A percentile compares a stretch with the other conserved stretches of the same genome.
phyloP scores from a whole-genome alignment of 2,113 vertebrate genomes.

The Erpornis zantholeuca region DNA sequence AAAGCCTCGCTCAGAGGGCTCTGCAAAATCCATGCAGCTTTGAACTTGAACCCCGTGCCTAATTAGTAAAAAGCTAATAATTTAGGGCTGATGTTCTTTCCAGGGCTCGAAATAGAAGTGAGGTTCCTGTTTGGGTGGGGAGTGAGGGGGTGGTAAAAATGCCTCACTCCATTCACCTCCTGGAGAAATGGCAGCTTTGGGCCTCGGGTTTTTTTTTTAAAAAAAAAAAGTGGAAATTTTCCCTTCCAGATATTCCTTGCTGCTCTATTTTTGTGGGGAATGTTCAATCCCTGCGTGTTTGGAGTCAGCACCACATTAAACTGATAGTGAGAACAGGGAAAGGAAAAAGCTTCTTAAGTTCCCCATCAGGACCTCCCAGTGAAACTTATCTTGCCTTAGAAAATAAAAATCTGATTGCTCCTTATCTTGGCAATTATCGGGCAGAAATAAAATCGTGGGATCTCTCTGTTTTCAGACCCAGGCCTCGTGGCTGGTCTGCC shows the following conservation, averaged over 20 bases:
- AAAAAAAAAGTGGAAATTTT: neutral
- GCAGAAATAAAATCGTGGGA: neutral
- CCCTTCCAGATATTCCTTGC: neutral
- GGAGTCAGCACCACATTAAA: accelerated
- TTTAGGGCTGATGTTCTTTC: neutral
- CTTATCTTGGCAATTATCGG: neutral
- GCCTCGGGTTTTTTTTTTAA: neutral
- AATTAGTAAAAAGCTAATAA: neutral
- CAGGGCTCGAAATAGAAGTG: neutral
- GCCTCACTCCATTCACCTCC: neutral
- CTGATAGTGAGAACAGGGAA: neutral
- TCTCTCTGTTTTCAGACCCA: neutral
- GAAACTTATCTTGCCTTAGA: neutral
- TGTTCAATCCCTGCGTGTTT: neutral
- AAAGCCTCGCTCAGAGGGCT: neutral
- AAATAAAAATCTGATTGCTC: neutral
- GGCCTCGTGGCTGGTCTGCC: neutral
- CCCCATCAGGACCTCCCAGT: neutral
- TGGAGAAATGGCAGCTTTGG: neutral
- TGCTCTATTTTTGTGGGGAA: neutral
- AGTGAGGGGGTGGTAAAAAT: neutral
- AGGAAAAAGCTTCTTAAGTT: neutral
- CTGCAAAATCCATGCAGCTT: neutral
- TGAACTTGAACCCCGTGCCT: neutral
- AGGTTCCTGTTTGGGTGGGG: neutral